phyloP scores from a whole-genome alignment of 2,888 invertebrate species.

The Tiliacea citrago region DNA sequence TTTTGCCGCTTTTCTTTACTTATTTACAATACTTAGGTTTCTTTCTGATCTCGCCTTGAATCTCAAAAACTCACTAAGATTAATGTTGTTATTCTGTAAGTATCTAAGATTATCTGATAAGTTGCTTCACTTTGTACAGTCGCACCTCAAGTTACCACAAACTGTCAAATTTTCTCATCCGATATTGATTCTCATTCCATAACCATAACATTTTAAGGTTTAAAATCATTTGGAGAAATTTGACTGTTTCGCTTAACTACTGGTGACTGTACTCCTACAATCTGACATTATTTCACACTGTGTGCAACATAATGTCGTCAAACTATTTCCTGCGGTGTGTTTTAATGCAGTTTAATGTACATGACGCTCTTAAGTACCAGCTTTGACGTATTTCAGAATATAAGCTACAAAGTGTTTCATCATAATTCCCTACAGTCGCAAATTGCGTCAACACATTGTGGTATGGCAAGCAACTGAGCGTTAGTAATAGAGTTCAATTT shows the following conservation, averaged over 20 bases:
- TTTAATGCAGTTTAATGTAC: constrained; percentile 30
- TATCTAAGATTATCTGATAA: not conserved
- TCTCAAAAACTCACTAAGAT: not conserved
- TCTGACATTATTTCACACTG: constrained; percentile 1
- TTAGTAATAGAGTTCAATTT: constrained; percentile 16
- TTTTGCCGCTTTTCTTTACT: not conserved
- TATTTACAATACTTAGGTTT: no score
- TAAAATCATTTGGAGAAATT: no score
- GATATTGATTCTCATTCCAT: no score
- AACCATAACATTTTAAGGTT: no score
- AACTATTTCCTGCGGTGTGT: constrained; percentile 26
- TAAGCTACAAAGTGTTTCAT: constrained; percentile 23
- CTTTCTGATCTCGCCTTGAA: no score
- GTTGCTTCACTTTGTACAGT: constrained; percentile 17
- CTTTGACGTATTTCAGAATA: constrained; percentile 29
- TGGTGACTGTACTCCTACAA: not conserved
- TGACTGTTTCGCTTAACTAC: no score
- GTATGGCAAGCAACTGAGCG: not conserved
- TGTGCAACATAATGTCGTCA: constrained; percentile 36
- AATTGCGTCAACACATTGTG: constrained; percentile 8
- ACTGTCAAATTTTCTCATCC: no score
- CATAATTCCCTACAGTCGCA: not conserved
- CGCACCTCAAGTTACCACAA: no score
- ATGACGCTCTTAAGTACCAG: constrained; percentile 15
- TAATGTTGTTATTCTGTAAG: not conserved